Base-by-base conservation (phyloP, 1,140 invertebrate genomes). In the Anastatus disparis region DNA sequence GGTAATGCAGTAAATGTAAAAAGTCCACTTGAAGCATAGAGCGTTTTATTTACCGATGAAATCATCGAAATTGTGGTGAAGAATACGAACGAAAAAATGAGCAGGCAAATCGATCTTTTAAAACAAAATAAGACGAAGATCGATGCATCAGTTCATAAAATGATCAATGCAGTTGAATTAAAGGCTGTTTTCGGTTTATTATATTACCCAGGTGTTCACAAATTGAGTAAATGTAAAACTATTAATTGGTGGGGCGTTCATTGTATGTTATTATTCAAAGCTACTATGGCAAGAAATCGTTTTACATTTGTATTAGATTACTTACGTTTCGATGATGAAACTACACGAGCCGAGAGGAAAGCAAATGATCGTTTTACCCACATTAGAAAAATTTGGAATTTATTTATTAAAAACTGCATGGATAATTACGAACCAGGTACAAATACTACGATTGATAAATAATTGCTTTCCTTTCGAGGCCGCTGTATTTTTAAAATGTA, bases 31-130 rank as follows among this genome's bases (percentile, higher is more conserved):
- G n/a, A n/a, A n/a, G n/a, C n/a, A n/a, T n/a, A n/a, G n/a, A n/a
- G n/a, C n/a, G n/a, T n/a, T n/a, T n/a, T n/a, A n/a, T n/a, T n/a
- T n/a, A n/a, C n/a, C n/a, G n/a, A n/a, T n/a, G n/a, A n/a, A n/a
- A n/a, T n/a, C n/a, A 70, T 87, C 4, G 81, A 87, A 40, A 77
- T 80, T 40, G 84, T 87, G 76, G 84, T 87, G 8, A 64, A 75
- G 40, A 81, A 83, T 62, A 87, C 85, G 22, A 88, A 87, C 79
- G 79, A 82, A 61, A 80, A 83, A 75, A 84, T 87, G 50, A 48
- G 72, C 2, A 79, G 62, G 58, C 76, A 68, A 71, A 22, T 17
- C 31, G 13, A 6, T 38, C 6, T 38, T 6, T 8, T 38, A 13
- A 38, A 13, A 38, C 13, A 6, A 38, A 38, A n/a, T n/a, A n/a